A percentile compares a stretch with the other conserved stretches of the same genome.
Conservation (phyloP, 2,797 vertebrate species). For the Pagetopsis macropterus region DNA sequence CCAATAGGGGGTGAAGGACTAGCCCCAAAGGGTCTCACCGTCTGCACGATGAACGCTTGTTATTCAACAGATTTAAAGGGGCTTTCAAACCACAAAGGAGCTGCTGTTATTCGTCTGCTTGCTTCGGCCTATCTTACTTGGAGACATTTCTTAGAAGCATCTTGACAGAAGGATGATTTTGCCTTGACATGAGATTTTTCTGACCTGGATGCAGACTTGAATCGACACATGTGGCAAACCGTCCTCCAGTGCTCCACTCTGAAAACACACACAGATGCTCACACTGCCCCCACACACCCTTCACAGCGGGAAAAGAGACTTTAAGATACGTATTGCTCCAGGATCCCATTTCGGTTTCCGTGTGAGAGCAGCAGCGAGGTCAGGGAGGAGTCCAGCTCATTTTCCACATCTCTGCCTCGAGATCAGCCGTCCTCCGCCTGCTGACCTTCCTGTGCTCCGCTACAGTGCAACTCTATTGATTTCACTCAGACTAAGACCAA, state of each 20-base stretch:
- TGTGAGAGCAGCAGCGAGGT: conserved; percentile 32
- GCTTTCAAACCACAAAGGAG: neutral
- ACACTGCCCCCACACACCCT: neutral
- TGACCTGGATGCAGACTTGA: conserved; percentile 6
- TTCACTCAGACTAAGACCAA: neutral
- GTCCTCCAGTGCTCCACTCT: neutral
- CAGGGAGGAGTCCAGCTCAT: conserved; percentile 58
- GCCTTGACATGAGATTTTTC: neutral
- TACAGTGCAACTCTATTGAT: conserved; percentile 17
- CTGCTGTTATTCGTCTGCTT: neutral
- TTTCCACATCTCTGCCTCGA: conserved; percentile 56
- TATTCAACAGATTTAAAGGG: neutral
- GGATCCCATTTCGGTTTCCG: conserved; percentile 56
- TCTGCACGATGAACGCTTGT: conserved; percentile 1
- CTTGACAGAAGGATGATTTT: conserved; percentile 5
- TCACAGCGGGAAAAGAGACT: conserved; percentile 25
- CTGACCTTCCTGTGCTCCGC: conserved; percentile 45
- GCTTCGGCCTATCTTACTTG: neutral
- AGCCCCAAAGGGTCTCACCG: neutral
- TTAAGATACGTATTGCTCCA: conserved; percentile 54
- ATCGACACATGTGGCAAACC: conserved; percentile 6
- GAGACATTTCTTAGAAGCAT: conserved; percentile 2
- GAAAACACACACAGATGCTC: conserved; percentile 12
- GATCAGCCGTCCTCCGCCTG: conserved; percentile 35
- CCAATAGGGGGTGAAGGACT: neutral